Evolutionary conservation across 92 coral and sea anemone genomes (phyloP), one percentile per base, ranked within the genome.

Genomic region (Epizoanthus rinbou): DNA sequence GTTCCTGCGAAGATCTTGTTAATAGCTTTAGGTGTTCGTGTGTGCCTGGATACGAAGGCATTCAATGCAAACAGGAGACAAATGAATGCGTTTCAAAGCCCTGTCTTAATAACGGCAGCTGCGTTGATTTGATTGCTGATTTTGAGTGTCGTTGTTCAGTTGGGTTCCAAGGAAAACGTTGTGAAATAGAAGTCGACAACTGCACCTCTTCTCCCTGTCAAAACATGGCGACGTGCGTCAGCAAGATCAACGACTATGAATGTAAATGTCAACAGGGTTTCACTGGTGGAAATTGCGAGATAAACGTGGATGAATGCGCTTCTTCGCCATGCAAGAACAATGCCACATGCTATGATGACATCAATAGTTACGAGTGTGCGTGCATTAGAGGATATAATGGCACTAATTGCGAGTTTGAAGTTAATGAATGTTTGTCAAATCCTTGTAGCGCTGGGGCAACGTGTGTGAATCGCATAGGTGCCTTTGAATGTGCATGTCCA

Each of bases 11-110:
- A 65, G 76, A 88, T 73, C 43, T 17, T 25, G 71, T 67, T 13
- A 84, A 84, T 25, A 52, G 71, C 1, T 88, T 75, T 63, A 73
- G 69, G 17, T 88, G 91, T 22, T 80, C 58, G 53, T 88, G 91
- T n/a, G 47, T 11, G n/a, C 80, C 87, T 3, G 91, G 91, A 4
- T 76, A 69, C 50, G 70, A 64, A 3, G 87, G 87, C 21, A 10
- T 5, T 8, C 23, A 59, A 35, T 85, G 88, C 57, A 74, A 83
- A 52, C 31, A 73, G 4, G 90, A 89, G 33, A 80, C 79, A 45
- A 73, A 90, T 50, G 93, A 90, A 67, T 90, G 93, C 35, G 75
- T 53, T 10, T 4, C 58, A 19, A 57, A 57, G 2, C 90, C 90
- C 0, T 90, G 90, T 57, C 69, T 39, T 56, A 86, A 90, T 43